phyloP scores from a whole-genome alignment of 1,140 invertebrate species.

The Elymnias hypermnestra region DNA sequence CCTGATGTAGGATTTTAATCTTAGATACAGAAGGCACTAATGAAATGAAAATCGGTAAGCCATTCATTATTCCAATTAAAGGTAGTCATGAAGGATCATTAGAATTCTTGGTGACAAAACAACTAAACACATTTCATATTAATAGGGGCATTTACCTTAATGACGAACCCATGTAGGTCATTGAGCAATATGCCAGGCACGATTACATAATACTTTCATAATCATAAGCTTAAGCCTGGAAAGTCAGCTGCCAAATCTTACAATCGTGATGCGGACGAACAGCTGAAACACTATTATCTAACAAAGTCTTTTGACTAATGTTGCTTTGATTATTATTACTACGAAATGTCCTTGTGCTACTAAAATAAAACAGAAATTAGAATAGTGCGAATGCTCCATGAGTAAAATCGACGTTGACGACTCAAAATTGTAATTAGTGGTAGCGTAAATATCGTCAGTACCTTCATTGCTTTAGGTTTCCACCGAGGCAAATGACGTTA shows the following conservation, averaged over 20 bases:
- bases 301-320: not conserved
- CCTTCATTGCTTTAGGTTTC: no score
- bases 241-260: constrained; percentile 6
- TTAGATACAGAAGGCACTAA: no score
- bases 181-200: not conserved
- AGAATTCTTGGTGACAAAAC: not conserved
- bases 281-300: constrained; percentile 21
- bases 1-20: no score
- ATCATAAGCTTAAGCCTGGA: constrained; percentile 10
- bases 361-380: not conserved
- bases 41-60: no score
- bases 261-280: constrained; percentile 14
- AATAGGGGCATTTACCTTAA: not conserved
- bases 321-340: constrained; percentile 7
- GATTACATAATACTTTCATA: constrained; percentile 1
- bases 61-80: not conserved
- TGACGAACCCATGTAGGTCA: not conserved
- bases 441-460: no score
- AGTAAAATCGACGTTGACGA: no score
- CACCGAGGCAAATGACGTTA: no score
- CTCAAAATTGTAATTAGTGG: no score
- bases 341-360: not conserved
- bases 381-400: no score
- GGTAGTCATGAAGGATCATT: not conserved
- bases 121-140: not conserved